These are phyloP conservation scores for Brachyhypopomus gauderio DNA, from an alignment of 2,113 vertebrate genomes.

Conservation along the genomic window DNA sequence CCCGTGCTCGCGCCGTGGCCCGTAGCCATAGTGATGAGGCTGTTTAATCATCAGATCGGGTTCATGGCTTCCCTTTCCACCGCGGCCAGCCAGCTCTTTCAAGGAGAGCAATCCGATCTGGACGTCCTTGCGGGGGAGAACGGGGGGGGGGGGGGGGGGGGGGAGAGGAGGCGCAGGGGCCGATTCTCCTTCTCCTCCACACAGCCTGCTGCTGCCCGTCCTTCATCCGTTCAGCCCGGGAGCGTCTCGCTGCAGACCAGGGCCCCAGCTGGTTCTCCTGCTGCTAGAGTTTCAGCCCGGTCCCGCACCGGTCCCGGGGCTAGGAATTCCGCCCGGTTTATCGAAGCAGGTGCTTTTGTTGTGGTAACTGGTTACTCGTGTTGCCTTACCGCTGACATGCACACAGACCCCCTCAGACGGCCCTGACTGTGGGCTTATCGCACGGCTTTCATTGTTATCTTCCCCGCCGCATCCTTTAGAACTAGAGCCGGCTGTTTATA, in stretches of 20 bases:
- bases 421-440: conserved; percentile 23
- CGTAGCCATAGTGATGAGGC: conserved; percentile 71
- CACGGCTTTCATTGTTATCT: conserved; percentile 33
- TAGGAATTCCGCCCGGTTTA: conserved; percentile 71
- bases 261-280: conserved; percentile 57
- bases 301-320: conserved; percentile 70
- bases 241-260: conserved; percentile 51
- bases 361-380: conserved; percentile 68
- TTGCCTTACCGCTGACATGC: not conserved
- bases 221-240: conserved; percentile 52
- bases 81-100: conserved; percentile 62
- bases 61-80: conserved; percentile 72
- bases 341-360: conserved; percentile 72
- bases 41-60: conserved; percentile 75
- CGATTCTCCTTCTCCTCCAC: conserved; percentile 60
- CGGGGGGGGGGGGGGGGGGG: conserved; percentile 32
- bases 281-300: conserved; percentile 66
- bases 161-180: conserved; percentile 45
- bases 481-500: conserved; percentile 36
- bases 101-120: conserved; percentile 68
- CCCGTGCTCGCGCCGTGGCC: conserved; percentile 64
- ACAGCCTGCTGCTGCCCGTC: conserved; percentile 68
- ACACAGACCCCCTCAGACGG: not conserved
- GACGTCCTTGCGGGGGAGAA: conserved; percentile 64
- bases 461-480: conserved; percentile 34